Evolutionary conservation across 2,113 vertebrate species (phyloP).

Genomic region (Neofelis nebulosa): DNA sequence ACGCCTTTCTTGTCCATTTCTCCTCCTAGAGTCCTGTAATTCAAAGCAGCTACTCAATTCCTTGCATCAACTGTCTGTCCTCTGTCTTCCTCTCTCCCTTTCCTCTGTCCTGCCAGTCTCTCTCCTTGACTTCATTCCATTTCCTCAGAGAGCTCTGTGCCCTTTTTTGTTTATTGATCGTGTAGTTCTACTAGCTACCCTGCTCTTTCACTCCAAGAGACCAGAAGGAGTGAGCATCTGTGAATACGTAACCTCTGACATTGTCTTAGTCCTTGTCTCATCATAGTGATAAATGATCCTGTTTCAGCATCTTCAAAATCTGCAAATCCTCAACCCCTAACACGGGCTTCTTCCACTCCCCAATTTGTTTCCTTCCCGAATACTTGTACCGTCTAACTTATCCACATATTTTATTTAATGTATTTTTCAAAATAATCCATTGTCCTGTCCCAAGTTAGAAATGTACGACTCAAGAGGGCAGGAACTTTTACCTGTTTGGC

Average conservation of each 20-base stretch:
- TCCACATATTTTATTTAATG: not conserved
- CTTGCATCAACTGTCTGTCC: not conserved
- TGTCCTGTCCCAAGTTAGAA: not conserved
- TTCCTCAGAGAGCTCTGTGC: not conserved
- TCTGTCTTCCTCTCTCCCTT: not conserved
- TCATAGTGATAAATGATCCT: not conserved
- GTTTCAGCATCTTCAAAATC: not conserved
- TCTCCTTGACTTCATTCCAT: not conserved
- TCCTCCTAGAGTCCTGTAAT: not conserved
- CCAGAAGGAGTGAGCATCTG: not conserved
- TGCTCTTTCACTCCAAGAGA: not conserved
- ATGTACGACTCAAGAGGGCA: not conserved
- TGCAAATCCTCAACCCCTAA: not conserved
- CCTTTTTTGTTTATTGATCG: not conserved
- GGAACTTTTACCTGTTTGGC: not conserved
- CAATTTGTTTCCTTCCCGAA: not conserved
- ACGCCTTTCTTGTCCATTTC: not conserved
- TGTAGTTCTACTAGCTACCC: not conserved
- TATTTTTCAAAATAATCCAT: not conserved
- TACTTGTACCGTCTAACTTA: not conserved
- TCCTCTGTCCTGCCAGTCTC: not conserved
- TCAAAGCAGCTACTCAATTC: not conserved
- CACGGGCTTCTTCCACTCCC: not conserved
- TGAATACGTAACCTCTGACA: not conserved
- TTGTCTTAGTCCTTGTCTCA: not conserved